These are phyloP conservation scores for Orthosia incerta DNA, from an alignment of 2,888 invertebrate genomes.

Conservation along the genomic window DNA sequence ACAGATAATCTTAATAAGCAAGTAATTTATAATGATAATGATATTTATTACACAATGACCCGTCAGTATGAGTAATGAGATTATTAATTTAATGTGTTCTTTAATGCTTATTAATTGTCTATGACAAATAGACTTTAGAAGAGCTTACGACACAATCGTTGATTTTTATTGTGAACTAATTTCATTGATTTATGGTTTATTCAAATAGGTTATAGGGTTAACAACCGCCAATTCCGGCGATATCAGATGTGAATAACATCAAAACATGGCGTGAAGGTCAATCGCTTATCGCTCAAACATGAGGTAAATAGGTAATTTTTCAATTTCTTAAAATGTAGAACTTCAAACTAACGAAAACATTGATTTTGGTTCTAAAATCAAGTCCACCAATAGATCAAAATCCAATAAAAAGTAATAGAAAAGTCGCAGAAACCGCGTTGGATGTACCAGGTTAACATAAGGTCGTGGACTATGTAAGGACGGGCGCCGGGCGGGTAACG, in stretches of 20 bases:
- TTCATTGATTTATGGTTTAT: conserved; percentile 54
- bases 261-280: conserved; percentile 60
- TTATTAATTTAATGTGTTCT: conserved; percentile 35
- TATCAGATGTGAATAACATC: conserved; percentile 65
- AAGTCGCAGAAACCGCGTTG: conserved; percentile 64
- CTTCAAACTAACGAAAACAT: background rate
- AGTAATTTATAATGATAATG: conserved; percentile 46
- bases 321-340: conserved; percentile 11
- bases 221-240: conserved; percentile 65
- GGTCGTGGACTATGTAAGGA: conserved; percentile 86
- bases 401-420: conserved; percentile 55
- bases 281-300: conserved; percentile 30
- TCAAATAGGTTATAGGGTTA: conserved; percentile 68
- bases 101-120: conserved; percentile 29
- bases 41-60: conserved; percentile 45
- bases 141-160: conserved; percentile 1
- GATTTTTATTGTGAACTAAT: conserved; percentile 38
- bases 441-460: conserved; percentile 87
- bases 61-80: conserved; percentile 39
- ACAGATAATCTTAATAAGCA: conserved; percentile 43
- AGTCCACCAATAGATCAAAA: conserved; percentile 10
- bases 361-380: background rate
- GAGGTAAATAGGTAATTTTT: conserved; percentile 27
- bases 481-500: conserved; percentile 85
- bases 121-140: conserved; percentile 44